Conservation (phyloP, 2,797 vertebrate species). For the Hephaestus fuliginosus region DNA sequence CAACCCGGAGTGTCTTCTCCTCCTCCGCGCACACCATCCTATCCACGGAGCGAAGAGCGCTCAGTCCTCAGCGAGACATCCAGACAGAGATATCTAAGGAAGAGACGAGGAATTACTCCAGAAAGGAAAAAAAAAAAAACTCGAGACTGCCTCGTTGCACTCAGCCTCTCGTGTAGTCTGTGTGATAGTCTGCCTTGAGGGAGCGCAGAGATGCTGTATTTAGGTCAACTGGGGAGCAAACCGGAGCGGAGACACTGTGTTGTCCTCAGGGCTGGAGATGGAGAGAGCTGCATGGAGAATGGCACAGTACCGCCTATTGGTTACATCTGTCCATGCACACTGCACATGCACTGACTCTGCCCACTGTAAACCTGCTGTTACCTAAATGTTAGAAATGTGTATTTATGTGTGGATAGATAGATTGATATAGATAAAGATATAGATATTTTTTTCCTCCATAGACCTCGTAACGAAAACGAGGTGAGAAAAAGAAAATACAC, state of each 20-base stretch:
- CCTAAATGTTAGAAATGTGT: background rate
- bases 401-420: too few relatives aligned
- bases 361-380: background rate
- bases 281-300: slow-evolving; percentile 63
- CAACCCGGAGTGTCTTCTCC: background rate
- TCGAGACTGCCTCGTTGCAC: slow-evolving; percentile 35
- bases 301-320: slow-evolving; percentile 83
- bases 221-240: slow-evolving; percentile 90
- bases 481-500: background rate
- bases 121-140: slow-evolving; percentile 39
- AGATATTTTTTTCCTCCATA: too few relatives aligned
- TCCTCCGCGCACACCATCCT: slow-evolving; percentile 41
- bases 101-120: slow-evolving; percentile 64
- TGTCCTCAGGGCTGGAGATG: slow-evolving; percentile 77
- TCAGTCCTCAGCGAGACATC: slow-evolving; percentile 21
- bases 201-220: slow-evolving; percentile 85
- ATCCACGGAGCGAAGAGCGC: slow-evolving; percentile 26
- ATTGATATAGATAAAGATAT: too few relatives aligned
- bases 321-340: slow-evolving; percentile 73
- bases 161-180: slow-evolving; percentile 51
- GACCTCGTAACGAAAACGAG: background rate
- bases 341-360: slow-evolving; percentile 4
- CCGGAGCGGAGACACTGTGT: slow-evolving; percentile 73
- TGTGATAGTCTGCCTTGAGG: slow-evolving; percentile 74
- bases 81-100: slow-evolving; percentile 26